Conservation (phyloP, 2,113 vertebrate genomes). For the Ictidomys tridecemlineatus region DNA sequence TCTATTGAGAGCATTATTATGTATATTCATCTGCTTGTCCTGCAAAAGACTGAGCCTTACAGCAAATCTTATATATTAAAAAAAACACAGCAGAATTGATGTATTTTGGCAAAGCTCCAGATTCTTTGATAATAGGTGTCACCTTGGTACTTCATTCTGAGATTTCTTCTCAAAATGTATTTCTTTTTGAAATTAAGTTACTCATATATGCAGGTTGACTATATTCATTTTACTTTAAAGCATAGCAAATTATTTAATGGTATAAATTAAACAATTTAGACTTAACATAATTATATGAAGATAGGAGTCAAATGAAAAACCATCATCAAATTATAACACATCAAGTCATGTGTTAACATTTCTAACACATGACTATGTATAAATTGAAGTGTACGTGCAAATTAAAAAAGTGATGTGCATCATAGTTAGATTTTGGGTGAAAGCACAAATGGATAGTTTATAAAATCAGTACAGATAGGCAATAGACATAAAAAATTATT, state of each 20-base stretch:
- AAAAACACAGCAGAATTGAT: slow-evolving; percentile 39
- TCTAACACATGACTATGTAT: neutral
- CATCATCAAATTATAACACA: neutral
- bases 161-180: slow-evolving; percentile 67
- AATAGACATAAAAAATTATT: neutral
- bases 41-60: slow-evolving; percentile 66
- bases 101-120: slow-evolving; percentile 64
- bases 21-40: slow-evolving; percentile 62
- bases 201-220: neutral
- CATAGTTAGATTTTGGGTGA: neutral
- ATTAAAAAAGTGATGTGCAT: neutral
- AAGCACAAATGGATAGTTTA: neutral
- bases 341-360: neutral
- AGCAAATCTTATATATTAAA: slow-evolving; percentile 32
- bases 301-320: slow-evolving; percentile 35
- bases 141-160: slow-evolving; percentile 38
- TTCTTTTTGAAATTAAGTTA: slow-evolving; percentile 73
- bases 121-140: slow-evolving; percentile 73
- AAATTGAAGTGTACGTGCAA: neutral
- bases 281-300: neutral
- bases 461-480: neutral
- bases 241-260: neutral
- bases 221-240: neutral
- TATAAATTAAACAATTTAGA: neutral
- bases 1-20: slow-evolving; percentile 65